Base-by-base conservation (phyloP, 1,140 invertebrate species). In the Papilio polytes region DNA sequence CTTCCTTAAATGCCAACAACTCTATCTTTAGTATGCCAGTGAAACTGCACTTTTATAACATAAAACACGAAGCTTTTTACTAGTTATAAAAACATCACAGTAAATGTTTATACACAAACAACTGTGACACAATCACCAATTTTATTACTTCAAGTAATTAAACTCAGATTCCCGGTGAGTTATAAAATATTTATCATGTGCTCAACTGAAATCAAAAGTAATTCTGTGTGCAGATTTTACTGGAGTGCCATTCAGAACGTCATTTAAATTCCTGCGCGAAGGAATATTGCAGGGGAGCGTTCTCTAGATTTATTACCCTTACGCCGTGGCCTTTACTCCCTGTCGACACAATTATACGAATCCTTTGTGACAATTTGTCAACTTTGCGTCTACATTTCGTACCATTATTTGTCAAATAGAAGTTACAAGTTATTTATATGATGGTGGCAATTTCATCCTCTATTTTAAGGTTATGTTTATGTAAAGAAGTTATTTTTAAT, bases 281-380 rank as follows among this genome's bases (percentile, higher is more conserved):
- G 41, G 74, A 76, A 76, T 76, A 76, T 76, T 76, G 74, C 74
- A 76, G 74, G 46, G 13, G 46, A 48, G 74, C 41, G 46, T 10
- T n/a, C 22, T 22, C n/a, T 44, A 48, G 74, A 76, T 76, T 76
- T 76, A 76, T 76, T 44, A 22, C 22, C 41, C 74, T 76, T 51
- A 76, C 74, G 46, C 41, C n/a, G 44, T 76, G 13, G 44, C 74
- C 74, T 76, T 76, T 76, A 20, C 74, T 76, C 74, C 46, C 74
- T 9, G 41, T 76, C 46, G 44, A 51, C 72, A 76, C 74, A 76
- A 76, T 76, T 76, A 76, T 76, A 76, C 22, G 26, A 76, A 76
- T 26, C 74, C 74, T 76, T 76, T 76, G 41, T 76, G 74, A 76
- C 46, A 76, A 76, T 76, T 76, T 76, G 74, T 76, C 74, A 76